A percentile compares a stretch with the other conserved stretches of the same genome.
Evolutionary conservation across 2,113 vertebrate species (phyloP).

Genomic region (Corapipo altera): DNA sequence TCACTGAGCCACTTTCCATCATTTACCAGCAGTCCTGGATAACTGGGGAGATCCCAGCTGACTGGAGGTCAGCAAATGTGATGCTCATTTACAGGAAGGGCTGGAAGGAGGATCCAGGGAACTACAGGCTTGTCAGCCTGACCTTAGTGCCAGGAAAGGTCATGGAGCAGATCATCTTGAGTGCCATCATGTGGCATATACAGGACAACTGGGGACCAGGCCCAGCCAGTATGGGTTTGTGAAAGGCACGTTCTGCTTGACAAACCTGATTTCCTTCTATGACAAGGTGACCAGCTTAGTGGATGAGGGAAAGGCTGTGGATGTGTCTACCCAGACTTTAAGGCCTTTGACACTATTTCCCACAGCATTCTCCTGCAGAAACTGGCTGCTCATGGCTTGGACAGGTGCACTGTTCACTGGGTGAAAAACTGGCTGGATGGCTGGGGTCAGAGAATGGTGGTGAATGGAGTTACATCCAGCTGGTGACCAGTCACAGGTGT

Average conservation of each 20-base stretch:
- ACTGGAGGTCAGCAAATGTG: background rate
- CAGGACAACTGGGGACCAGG: background rate
- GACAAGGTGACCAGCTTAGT: background rate
- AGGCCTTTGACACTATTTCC: background rate
- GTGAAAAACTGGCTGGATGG: background rate
- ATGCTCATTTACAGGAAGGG: rapidly evolving
- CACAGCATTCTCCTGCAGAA: background rate
- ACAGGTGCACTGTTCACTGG: background rate
- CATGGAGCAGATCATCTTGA: background rate
- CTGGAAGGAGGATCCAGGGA: background rate
- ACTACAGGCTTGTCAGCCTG: background rate
- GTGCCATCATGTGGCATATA: background rate
- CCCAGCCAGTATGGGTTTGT: rapidly evolving
- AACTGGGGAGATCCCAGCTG: background rate
- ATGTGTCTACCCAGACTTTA: background rate
- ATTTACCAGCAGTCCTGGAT: background rate
- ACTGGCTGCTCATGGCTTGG: background rate
- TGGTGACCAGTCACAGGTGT: background rate
- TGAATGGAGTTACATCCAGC: background rate
- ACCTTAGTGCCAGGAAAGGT: background rate
- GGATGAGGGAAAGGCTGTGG: background rate
- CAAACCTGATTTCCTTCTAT: background rate
- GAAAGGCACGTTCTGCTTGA: background rate
- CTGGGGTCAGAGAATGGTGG: rapidly evolving
- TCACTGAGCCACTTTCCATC: background rate